Evolutionary conservation across 2,113 vertebrate species (phyloP), one percentile per base, ranked within the genome.

Genomic region (Nesoenas mayeri): DNA sequence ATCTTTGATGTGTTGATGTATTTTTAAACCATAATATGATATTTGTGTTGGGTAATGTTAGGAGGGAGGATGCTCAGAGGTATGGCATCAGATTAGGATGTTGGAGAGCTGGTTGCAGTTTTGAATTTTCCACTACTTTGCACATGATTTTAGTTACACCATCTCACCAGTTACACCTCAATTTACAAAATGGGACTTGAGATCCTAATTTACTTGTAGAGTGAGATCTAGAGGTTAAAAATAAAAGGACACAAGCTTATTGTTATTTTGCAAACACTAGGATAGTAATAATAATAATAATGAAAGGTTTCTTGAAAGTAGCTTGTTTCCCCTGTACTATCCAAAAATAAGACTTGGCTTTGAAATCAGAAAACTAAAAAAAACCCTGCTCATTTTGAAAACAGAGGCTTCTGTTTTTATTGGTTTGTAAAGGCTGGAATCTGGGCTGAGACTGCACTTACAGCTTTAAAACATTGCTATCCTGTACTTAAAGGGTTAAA

Each of bases 161-260:
- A 15, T 57, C 24, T 83, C 0, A 0, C 8, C 4, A 4, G 8
- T 57, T 72, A 11, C 16, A 11, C 36, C 19, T 87, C 36, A 50
- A 1, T 8, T 66, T 74, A 12, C 32, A 36, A 67, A 82, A 88
- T 10, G 20, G 19, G 9, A 53, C 24, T 38, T 79, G 16, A 44
- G 58, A 34, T 34, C 22, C 29, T 79, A 15, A 71, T 69, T 72
- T 91, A 6, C 15, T 72, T 72, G 28, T 24, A 28, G 19, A 17
- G 6, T 64, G 20, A 77, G 22, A 56, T 60, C 15, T 36, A 64
- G 34, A 72, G 2, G 17, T 38, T 62, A 89, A 73, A 93, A 93
- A 56, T 70, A 56, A 71, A 66, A 74, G 20, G 5, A 88, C 10
- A 12, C 2, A 34, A 44, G 54, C 36, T 44, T 54, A n/a, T 15